These are phyloP conservation scores for Otus sunia DNA, from an alignment of 2,113 vertebrate species.

Conservation along the genomic window DNA sequence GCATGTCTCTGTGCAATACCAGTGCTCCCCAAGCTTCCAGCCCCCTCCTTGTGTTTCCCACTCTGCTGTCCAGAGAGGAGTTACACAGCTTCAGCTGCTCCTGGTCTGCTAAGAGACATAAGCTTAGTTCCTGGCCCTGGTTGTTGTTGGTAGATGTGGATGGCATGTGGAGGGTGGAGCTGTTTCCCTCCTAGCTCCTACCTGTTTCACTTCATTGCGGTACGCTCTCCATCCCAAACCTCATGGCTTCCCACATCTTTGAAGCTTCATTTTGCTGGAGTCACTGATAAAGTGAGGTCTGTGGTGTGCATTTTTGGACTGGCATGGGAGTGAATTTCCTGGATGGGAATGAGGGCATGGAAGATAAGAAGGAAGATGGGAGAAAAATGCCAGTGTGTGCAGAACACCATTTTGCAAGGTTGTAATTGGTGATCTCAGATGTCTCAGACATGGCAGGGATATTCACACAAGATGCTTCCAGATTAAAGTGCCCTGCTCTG, in stretches of 20 bases:
- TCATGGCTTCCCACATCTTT: background rate
- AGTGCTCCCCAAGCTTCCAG: background rate
- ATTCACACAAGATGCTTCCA: background rate
- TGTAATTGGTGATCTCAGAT: background rate
- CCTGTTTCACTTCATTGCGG: background rate
- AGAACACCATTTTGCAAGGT: background rate
- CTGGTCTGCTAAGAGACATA: background rate
- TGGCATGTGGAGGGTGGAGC: background rate
- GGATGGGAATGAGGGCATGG: background rate
- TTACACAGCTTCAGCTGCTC: background rate
- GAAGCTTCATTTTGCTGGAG: background rate
- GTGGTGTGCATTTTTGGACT: background rate
- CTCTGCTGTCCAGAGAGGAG: background rate
- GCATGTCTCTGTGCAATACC: background rate
- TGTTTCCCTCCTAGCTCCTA: background rate
- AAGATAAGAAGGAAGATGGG: background rate
- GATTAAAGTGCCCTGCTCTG: background rate
- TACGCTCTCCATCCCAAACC: background rate
- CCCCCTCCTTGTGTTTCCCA: background rate
- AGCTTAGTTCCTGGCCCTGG: background rate
- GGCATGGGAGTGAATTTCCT: background rate
- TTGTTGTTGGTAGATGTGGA: background rate
- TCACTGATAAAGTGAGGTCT: background rate
- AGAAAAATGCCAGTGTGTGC: background rate
- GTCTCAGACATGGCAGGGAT: background rate